Percentiles rank a stretch among this genome's conserved stretches.
Evolutionary conservation across 2,888 invertebrate species (phyloP).

Genomic region (Eubasilissa splendida): DNA sequence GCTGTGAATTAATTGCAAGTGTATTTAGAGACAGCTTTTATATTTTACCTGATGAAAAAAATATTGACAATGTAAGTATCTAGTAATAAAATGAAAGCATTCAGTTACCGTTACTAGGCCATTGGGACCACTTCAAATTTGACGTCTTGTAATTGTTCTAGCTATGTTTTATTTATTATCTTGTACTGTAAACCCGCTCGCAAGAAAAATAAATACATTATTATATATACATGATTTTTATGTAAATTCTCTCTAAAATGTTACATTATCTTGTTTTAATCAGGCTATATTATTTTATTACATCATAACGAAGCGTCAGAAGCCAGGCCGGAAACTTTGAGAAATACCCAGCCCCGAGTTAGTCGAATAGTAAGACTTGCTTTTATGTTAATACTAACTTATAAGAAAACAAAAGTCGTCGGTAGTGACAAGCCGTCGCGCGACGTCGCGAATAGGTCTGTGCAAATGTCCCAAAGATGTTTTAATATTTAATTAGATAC

Average conservation of each 20-base stretch:
- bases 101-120: neutral
- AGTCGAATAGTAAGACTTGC: neutral
- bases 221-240: neutral
- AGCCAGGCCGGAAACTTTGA: neutral
- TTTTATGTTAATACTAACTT: constrained; percentile 3
- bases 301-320: neutral
- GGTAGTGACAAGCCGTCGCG: neutral
- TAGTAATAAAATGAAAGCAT: neutral
- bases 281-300: neutral
- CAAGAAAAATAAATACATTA: neutral
- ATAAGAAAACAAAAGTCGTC: constrained; percentile 7
- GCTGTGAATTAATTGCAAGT: too few species aligned
- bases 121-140: constrained; percentile 1
- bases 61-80: too few species aligned
- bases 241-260: neutral
- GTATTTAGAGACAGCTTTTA: too few species aligned
- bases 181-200: neutral
- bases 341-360: neutral
- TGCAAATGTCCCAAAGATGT: neutral
- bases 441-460: neutral
- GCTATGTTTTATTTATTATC: neutral
- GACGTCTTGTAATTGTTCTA: neutral
- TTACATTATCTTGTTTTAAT: neutral
- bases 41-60: too few species aligned
- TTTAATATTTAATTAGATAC: neutral